Percentiles rank a stretch among this genome's conserved stretches.
Conservation (phyloP, 2,797 vertebrate species). For the Danio jaintianensis region DNA sequence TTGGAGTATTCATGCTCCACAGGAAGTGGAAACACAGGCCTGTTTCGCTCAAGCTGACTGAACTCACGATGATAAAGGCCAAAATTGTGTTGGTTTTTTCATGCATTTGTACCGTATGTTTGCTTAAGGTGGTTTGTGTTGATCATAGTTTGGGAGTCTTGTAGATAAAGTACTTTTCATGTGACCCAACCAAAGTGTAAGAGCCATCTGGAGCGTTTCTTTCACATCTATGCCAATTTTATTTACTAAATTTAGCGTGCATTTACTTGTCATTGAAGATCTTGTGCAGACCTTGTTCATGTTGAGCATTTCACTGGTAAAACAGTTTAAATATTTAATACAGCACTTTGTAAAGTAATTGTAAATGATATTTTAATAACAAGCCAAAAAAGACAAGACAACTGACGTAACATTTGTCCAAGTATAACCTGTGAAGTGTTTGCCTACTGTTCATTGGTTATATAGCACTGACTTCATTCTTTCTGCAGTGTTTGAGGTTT, state of each 20-base stretch:
- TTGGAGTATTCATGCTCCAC: background rate
- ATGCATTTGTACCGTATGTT: background rate
- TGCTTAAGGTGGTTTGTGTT: background rate
- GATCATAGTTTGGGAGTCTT: conserved; percentile 62
- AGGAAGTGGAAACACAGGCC: conserved; percentile 12
- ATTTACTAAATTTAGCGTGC: background rate
- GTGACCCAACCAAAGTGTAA: conserved; percentile 84
- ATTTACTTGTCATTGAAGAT: conserved; percentile 30
- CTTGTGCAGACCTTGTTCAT: conserved; percentile 64
- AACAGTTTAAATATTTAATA: conserved; percentile 71
- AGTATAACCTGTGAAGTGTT: conserved; percentile 86
- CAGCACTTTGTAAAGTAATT: conserved; percentile 85
- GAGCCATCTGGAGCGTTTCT: conserved; percentile 68
- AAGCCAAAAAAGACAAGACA: conserved; percentile 77
- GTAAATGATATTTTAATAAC: conserved; percentile 88
- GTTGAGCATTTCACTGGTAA: conserved; percentile 71
- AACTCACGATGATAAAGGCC: conserved; percentile 32
- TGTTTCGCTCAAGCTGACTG: conserved; percentile 12
- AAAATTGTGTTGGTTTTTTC: conserved; percentile 10
- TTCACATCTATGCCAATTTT: conserved; percentile 18
- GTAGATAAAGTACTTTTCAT: conserved; percentile 79
- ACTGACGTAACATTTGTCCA: conserved; percentile 82
- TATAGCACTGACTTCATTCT: conserved; percentile 77
- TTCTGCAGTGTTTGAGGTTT: conserved; percentile 81
- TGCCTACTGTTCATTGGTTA: conserved; percentile 84